Percentiles rank a stretch among this genome's conserved stretches.
Conservation (phyloP, 2,797 vertebrate genomes). For the Linurgus olivaceus region DNA sequence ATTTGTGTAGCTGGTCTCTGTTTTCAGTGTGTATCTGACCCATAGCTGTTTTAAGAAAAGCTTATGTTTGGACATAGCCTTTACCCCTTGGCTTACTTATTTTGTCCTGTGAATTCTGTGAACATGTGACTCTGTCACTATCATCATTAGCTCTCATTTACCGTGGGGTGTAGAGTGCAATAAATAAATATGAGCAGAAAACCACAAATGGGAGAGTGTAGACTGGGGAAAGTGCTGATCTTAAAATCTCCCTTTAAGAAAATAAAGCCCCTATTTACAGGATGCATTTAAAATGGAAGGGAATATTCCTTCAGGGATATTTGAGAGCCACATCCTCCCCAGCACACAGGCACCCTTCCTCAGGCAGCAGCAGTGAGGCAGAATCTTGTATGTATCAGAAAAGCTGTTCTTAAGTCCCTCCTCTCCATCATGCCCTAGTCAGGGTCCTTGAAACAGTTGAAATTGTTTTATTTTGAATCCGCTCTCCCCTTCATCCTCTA, state of each 20-base stretch:
- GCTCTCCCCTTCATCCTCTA: background rate
- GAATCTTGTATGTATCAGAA: background rate
- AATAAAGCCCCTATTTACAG: background rate
- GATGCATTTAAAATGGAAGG: background rate
- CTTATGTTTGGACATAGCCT: background rate
- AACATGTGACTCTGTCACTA: fast-evolving
- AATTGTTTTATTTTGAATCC: background rate
- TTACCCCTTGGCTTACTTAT: background rate
- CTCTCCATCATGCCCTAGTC: background rate
- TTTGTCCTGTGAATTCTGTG: background rate
- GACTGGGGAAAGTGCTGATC: background rate
- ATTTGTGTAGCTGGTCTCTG: background rate
- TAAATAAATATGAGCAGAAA: background rate
- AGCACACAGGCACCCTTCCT: background rate
- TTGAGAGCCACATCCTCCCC: background rate
- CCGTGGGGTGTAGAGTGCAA: background rate
- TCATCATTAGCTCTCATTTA: background rate
- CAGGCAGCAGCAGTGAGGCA: background rate
- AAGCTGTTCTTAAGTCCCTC: background rate
- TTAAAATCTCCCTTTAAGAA: background rate
- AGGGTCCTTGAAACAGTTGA: background rate
- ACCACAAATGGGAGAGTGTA: background rate
- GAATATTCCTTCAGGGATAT: background rate
- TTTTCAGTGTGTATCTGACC: background rate
- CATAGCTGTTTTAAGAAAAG: background rate